phyloP scores from a whole-genome alignment of 2,888 invertebrate genomes.

The Priocnemis perturbator region DNA sequence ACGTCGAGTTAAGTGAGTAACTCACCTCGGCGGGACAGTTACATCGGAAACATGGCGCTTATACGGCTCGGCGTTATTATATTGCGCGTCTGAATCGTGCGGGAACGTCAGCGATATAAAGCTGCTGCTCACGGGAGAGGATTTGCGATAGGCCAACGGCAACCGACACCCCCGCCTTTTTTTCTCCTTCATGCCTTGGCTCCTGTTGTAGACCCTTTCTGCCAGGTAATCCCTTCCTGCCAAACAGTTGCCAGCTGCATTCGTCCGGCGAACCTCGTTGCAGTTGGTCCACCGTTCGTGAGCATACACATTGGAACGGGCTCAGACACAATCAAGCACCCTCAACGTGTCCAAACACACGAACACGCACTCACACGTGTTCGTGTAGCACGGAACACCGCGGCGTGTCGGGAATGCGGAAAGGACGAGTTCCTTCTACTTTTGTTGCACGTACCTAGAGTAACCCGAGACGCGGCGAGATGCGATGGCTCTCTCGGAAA shows the following conservation, averaged over 20 bases:
- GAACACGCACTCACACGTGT: too few species aligned
- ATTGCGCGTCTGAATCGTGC: constrained; percentile 12
- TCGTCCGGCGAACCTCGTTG: constrained; percentile 37
- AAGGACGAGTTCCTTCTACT: constrained; percentile 59
- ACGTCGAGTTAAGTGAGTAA: constrained; percentile 22
- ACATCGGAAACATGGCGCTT: constrained; percentile 24
- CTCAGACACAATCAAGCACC: too few species aligned
- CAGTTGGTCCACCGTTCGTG: constrained; percentile 14
- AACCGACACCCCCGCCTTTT: constrained; percentile 39
- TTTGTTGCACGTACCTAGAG: constrained; percentile 54
- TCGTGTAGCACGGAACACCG: constrained; percentile 29
- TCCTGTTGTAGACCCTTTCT: constrained; percentile 11
- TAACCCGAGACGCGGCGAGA: constrained; percentile 49
- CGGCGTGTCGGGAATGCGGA: constrained; percentile 59
- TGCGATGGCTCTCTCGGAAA: constrained; percentile 52
- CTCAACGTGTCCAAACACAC: too few species aligned
- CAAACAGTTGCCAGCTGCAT: constrained; percentile 47
- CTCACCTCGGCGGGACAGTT: constrained; percentile 18
- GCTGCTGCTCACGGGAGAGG: not conserved
- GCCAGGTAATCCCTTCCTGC: constrained; percentile 7
- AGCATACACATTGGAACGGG: too few species aligned
- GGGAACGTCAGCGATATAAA: not conserved
- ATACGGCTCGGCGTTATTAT: constrained; percentile 28
- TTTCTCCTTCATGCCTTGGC: not conserved
- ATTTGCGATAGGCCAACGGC: not conserved